Conservation (phyloP, 1,140 invertebrate species). For the Bombus waltoni region DNA sequence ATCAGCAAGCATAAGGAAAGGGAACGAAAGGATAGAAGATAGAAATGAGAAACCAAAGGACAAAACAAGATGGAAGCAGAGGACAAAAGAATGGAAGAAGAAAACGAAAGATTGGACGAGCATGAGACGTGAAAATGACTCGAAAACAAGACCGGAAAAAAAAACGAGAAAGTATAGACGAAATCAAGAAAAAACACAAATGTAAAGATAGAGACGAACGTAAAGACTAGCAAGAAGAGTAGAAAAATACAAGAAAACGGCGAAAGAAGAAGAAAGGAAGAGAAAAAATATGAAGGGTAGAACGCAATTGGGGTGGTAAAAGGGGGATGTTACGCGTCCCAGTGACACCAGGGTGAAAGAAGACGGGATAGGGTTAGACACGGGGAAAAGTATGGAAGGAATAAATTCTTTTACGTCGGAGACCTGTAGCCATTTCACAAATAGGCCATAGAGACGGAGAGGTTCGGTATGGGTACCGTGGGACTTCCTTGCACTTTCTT, state of each 20-base stretch:
- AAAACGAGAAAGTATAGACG: too few relatives aligned
- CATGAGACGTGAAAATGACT: too few relatives aligned
- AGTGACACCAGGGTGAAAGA: background rate
- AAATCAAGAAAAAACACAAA: too few relatives aligned
- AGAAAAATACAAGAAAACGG: too few relatives aligned
- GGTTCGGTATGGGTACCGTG: conserved; percentile 60
- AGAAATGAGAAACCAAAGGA: background rate
- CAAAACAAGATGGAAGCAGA: background rate
- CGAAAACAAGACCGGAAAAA: too few relatives aligned
- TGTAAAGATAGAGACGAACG: too few relatives aligned
- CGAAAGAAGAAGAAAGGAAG: background rate
- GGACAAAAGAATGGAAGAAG: background rate
- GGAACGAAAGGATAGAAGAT: background rate
- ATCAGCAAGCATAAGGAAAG: background rate
- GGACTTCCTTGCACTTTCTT: conserved; percentile 62
- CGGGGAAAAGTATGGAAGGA: background rate
- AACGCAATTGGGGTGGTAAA: too few relatives aligned
- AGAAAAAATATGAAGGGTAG: too few relatives aligned
- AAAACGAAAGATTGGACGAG: too few relatives aligned
- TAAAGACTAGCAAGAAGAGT: too few relatives aligned
- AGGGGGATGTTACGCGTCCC: background rate
- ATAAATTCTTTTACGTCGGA: conserved; percentile 60
- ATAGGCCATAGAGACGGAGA: conserved; percentile 64
- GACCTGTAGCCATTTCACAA: conserved; percentile 55
- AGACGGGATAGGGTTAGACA: conserved; percentile 14